Evolutionary conservation across 92 coral and sea anemone species (phyloP), one percentile per base, ranked within the genome.

Genomic region (Zoanthus sansibaricus): DNA sequence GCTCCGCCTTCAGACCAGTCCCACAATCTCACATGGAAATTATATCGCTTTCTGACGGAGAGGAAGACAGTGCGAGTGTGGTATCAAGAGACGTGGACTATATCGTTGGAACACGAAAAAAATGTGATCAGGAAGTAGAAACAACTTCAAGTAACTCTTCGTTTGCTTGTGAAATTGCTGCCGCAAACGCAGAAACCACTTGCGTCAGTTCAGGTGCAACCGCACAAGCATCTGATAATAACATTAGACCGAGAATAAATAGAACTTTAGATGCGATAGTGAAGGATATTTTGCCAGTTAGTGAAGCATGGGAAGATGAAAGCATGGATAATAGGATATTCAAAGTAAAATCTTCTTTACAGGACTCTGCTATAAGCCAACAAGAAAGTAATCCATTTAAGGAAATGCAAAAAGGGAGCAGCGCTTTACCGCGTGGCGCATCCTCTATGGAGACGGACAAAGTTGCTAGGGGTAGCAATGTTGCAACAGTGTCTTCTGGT

Each of bases 41-140:
- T 25, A 67, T 25, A 7, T 18, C 86, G 55, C 31, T 33, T 3
- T 83, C 83, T 11, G 87, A 86, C 61, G 87, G 86, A 37, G 89
- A 49, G 32, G 25, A 51, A 33, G 77, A 61, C 30, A n/a, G 9
- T 20, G 16, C 67, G 0, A 21, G 54, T 37, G 42, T 33, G 20
- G 52, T 45, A 75, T 73, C 76, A 1, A 84, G 51, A 55, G 90
- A 71, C 33, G 55, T n/a, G 10, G 15, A 9, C n/a, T 25, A 6
- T 37, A 51, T 31, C 49, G 11, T 48, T 7, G 31, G 37, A 17
- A 77, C 11, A 25, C 72, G 75, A 42, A 15, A 25, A 44, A 71
- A 75, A 14, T 49, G n/a, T 20, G 71, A 32, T 31, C 16, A 71
- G 44, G 49, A 21, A 20, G 76, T 5, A 32, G 76, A 46, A 31